phyloP scores from a whole-genome alignment of 2,797 vertebrate genomes.

The Falco novaeseelandiae region DNA sequence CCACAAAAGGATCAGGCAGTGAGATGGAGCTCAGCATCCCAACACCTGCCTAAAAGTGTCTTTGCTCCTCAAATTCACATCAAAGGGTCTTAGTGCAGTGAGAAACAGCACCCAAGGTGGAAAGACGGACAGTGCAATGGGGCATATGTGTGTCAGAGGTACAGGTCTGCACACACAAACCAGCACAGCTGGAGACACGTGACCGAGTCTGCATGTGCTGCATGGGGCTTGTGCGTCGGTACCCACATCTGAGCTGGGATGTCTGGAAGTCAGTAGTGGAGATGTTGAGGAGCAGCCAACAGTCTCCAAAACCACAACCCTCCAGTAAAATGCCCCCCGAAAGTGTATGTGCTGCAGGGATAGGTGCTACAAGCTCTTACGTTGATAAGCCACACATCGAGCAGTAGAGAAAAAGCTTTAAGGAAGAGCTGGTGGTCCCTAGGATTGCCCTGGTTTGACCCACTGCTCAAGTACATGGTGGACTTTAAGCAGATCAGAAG shows the following conservation, averaged over 20 bases:
- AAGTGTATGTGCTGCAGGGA: accelerated
- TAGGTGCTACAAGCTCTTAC: not conserved
- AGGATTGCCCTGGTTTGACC: not conserved
- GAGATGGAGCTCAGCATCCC: not conserved
- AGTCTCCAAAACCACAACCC: not conserved
- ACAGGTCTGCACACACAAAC: accelerated
- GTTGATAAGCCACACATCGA: accelerated
- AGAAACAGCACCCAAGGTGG: not conserved
- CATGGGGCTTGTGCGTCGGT: accelerated
- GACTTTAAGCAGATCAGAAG: not conserved
- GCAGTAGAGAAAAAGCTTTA: not conserved
- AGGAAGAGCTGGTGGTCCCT: not conserved
- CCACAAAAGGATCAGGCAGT: accelerated
- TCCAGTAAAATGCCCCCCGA: accelerated
- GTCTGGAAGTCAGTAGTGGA: not conserved
- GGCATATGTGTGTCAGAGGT: not conserved
- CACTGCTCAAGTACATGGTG: not conserved
- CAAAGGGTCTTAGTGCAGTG: not conserved
- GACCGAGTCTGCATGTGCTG: not conserved
- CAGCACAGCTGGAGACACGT: not conserved
- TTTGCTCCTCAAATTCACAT: not conserved
- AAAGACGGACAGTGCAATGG: not conserved
- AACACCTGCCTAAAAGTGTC: not conserved
- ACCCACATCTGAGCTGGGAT: not conserved
- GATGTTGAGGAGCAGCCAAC: not conserved